phyloP scores from a whole-genome alignment of 2,113 vertebrate genomes.

The Xenopus tropicalis region UCB_Xtro_10.0 CM004446.2:19911501-19912000 shows the following conservation, averaged over 20 bases:
- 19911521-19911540: no score
- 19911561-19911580: no score
- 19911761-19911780: conserved; percentile 51
- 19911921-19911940: conserved; percentile 59
- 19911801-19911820: neutral
- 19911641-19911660: no score
- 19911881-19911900: conserved; percentile 55
- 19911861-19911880: conserved; percentile 63
- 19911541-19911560: no score
- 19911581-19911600: no score
- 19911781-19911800: conserved; percentile 37
- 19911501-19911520: no score
- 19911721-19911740: conserved; percentile 26
- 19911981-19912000: neutral
- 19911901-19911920: conserved; percentile 56
- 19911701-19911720: neutral
- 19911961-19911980: conserved; percentile 18
- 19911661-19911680: no score
- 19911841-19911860: conserved; percentile 63
- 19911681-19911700: no score
- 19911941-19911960: conserved; percentile 59
- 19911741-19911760: conserved; percentile 46
- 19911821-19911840: conserved; percentile 57
- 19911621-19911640: no score
- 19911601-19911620: no score